A percentile compares a stretch with the other conserved stretches of the same genome.
Evolutionary conservation across 2,888 invertebrate species (phyloP).

Genomic region (Hyposoter didymator): DNA sequence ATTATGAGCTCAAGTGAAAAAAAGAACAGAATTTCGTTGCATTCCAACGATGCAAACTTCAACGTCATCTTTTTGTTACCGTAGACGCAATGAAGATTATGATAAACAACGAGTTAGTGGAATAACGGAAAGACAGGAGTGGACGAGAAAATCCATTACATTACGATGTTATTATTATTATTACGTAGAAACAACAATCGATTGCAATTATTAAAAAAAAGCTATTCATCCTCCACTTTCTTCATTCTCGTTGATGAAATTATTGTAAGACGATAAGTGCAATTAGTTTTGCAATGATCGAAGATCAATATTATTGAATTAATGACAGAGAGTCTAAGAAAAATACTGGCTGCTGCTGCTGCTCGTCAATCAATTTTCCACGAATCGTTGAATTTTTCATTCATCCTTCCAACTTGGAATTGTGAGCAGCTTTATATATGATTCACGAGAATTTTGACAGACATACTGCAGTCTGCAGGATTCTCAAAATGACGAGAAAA

Average conservation of each 20-base stretch:
- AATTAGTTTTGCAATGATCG: too few species aligned
- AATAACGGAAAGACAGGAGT: too few species aligned
- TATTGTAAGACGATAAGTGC: background rate
- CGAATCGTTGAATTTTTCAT: too few species aligned
- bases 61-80: too few species aligned
- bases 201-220: background rate
- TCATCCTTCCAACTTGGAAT: background rate
- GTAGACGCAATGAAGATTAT: too few species aligned
- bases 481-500: background rate
- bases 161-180: background rate
- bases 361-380: background rate
- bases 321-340: background rate
- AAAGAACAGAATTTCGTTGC: too few species aligned
- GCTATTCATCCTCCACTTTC: background rate
- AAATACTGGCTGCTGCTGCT: background rate
- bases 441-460: background rate
- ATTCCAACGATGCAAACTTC: too few species aligned
- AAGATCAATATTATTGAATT: background rate
- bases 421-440: background rate
- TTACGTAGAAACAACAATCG: background rate
- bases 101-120: too few species aligned
- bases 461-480: background rate
- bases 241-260: background rate
- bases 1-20: too few species aligned
- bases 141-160: background rate